These are phyloP conservation scores for Brachionus manjavacas DNA, from an alignment of 1,140 invertebrate genomes.

Conservation along the genomic window DNA sequence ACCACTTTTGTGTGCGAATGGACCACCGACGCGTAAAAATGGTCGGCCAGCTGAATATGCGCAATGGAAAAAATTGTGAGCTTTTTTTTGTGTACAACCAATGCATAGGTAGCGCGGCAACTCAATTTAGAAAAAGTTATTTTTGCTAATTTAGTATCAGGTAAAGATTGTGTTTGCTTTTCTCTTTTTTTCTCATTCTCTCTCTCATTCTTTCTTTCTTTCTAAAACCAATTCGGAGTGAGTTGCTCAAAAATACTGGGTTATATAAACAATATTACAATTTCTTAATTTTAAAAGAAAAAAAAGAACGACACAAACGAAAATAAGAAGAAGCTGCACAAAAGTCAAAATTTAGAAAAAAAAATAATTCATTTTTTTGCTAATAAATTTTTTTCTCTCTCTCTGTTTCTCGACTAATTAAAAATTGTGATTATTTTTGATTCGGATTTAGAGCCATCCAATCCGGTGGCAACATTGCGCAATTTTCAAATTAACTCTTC, in stretches of 20 bases:
- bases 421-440: neutral
- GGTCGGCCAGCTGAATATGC: neutral
- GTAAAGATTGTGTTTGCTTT: constrained; percentile 25
- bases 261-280: constrained; percentile 41
- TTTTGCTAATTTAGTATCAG: neutral
- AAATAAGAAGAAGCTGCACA: neutral
- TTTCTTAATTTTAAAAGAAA: neutral
- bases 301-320: neutral
- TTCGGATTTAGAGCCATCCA: neutral
- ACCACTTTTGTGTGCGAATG: too few species aligned
- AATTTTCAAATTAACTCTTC: neutral
- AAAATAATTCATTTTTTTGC: neutral
- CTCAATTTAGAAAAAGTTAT: constrained; percentile 9
- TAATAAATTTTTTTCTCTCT: neutral
- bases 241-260: neutral
- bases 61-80: neutral
- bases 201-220: neutral
- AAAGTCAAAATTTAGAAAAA: neutral
- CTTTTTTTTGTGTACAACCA: neutral
- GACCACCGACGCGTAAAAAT: too few species aligned
- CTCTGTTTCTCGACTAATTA: neutral
- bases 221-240: neutral
- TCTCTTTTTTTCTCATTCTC: neutral
- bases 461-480: neutral
- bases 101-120: constrained; percentile 18